phyloP scores from a whole-genome alignment of 2,113 vertebrate species.

The Myrmophylax atrothorax region DNA sequence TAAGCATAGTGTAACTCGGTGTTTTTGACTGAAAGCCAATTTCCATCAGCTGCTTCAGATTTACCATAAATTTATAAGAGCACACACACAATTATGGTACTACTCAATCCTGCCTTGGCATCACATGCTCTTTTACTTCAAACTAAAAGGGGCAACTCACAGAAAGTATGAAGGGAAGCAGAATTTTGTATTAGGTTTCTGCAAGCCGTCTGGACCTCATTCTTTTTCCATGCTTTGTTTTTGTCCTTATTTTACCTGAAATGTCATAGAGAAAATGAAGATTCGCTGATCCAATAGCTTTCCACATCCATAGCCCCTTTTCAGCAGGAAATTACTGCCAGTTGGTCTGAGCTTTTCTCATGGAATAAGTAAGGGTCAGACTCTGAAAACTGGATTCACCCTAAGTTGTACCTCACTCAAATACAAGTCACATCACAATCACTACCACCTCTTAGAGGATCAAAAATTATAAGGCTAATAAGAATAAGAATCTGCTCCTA shows the following conservation, averaged over 20 bases:
- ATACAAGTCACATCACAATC: not conserved
- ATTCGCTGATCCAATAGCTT: not conserved
- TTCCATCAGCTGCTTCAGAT: not conserved
- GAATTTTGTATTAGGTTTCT: not conserved
- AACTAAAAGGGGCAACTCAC: not conserved
- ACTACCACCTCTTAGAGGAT: not conserved
- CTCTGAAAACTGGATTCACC: not conserved
- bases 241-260: not conserved
- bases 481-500: conserved; percentile 9
- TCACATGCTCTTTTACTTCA: not conserved
- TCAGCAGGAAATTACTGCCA: not conserved
- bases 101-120: not conserved
- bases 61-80: not conserved
- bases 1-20: not conserved
- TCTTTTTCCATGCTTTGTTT: not conserved
- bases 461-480: conserved; percentile 29
- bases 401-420: not conserved
- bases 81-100: not conserved
- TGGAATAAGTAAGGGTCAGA: not conserved
- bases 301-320: not conserved
- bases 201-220: not conserved
- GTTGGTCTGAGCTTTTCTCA: not conserved
- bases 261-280: not conserved
- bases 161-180: not conserved
- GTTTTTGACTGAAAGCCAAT: not conserved